A percentile compares a stretch with the other conserved stretches of the same genome.
phyloP scores from a whole-genome alignment of 2,888 invertebrate genomes.

The Drosophila cognata region DNA sequence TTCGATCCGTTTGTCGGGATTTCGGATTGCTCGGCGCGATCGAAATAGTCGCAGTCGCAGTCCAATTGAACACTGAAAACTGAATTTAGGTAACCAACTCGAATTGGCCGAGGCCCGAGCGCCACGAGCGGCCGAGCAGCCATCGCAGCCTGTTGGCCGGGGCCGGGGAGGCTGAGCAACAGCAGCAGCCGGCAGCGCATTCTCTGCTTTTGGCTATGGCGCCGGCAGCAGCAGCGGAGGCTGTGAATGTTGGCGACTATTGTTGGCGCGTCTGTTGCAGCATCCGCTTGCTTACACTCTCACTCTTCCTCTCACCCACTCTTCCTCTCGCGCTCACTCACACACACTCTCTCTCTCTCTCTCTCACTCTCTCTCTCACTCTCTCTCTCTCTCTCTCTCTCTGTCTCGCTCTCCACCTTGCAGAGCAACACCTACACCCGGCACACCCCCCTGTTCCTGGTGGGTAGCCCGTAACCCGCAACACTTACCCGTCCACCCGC shows the following conservation, averaged over 20 bases:
- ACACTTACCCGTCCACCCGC: constrained; percentile 9
- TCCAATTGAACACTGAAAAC: constrained; percentile 81
- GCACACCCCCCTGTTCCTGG: not conserved
- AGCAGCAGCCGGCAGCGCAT: constrained; percentile 50
- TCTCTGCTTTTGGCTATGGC: constrained; percentile 21
- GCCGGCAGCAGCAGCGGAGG: constrained; percentile 15
- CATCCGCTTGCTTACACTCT: not conserved
- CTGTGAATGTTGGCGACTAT: not conserved
- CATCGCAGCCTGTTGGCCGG: constrained; percentile 76
- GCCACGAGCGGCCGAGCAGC: constrained; percentile 73
- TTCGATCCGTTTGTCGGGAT: constrained; percentile 70
- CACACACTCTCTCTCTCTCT: not conserved
- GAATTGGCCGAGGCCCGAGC: constrained; percentile 78
- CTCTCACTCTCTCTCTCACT: not conserved
- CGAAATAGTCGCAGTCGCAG: constrained; percentile 73
- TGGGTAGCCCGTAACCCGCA: not conserved
- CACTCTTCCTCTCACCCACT: not conserved
- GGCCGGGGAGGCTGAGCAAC: constrained; percentile 59
- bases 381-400: not conserved
- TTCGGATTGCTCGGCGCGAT: constrained; percentile 42
- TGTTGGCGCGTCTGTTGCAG: constrained; percentile 14
- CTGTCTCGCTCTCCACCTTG: constrained; percentile 21
- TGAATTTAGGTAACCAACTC: constrained; percentile 82
- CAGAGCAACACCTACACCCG: not conserved
- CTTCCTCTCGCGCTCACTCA: not conserved